Evolutionary conservation across 2,113 vertebrate species (phyloP), one percentile per base, ranked within the genome.

Genomic region (Ceyx margarethae): DNA sequence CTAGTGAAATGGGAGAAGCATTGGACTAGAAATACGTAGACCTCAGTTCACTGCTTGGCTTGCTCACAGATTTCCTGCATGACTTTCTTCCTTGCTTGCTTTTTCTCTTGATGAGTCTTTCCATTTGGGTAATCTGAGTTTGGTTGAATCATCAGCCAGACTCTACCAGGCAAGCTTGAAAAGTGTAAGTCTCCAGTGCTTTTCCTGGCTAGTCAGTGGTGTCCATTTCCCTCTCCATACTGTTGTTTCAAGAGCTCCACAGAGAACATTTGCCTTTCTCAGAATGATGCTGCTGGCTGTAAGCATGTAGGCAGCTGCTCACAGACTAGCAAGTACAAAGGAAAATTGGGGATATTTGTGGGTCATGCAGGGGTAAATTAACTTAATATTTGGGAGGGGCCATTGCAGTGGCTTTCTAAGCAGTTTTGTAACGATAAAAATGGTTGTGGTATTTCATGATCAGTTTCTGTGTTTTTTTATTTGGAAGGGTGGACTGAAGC

Each of bases 11-110:
- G 8, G 18, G 15, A 71, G 51, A 91, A 76, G 20, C 10, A 31
- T 28, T 2, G 6, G 17, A 5, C 48, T 72, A 51, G 66, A 45
- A 81, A 53, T 45, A 19, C 0, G 0, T 28, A 85, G 42, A 73
- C 26, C 28, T 66, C 0, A 0, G 21, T 62, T 76, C 1, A 1
- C 50, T 76, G 33, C 50, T 3, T 81, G 19, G 10, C 7, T 80
- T 2, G 10, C 46, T 85, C 15, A 43, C 25, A n/a, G 51, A n/a
- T 82, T 54, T 80, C 84, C 45, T 87, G n/a, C 3, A 2, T 20
- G 15, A 31, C 11, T 85, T 89, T 82, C 6, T 31, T 48, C 43
- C 19, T 91, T 73, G 3, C 37, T 85, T 69, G 16, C 56, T 61
- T 68, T 74, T 37, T 53, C n/a, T 88, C 40, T 84, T 73, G 31